Evolutionary conservation across 2,888 invertebrate genomes (phyloP), one percentile per base, ranked within the genome.

Genomic region (Acheta domesticus): DNA sequence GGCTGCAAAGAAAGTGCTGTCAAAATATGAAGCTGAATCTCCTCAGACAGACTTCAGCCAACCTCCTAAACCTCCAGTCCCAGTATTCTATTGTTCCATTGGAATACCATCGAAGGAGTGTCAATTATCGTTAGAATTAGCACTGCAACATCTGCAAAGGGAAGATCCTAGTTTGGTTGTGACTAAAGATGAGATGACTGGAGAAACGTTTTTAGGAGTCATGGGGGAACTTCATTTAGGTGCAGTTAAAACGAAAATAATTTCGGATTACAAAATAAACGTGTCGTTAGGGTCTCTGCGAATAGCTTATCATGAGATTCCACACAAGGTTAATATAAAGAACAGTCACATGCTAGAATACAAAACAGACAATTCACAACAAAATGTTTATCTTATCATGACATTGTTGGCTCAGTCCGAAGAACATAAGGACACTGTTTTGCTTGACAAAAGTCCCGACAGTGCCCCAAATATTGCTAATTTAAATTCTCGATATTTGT

Each of bases 181-280:
- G 12, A 89, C 88, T 75, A 88, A 91, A 19, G 93, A 97, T 85
- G 86, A 89, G 2, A 95, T 96, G 81, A 95, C 95, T 0, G 96
- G 95, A 0, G 97, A 98, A 89, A 94, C 94, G 0, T 92, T 97
- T 78, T 88, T 97, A 3, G 93, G 93, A 79, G 94, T 49, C 19
- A 99, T 99, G 99, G 99, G 99, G 1, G 98, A 99, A 87, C 89
- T 99, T 1, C 99, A 99, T 86, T 89, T 99, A 81, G 98, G 99
- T 83, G 93, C 98, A 81, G 93, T 98, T 74, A 94, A 93, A 85
- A 96, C 98, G 83, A 90, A 99, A 36, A 92, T 99, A 78, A 86
- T 91, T 76, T 91, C 92, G 79, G 97, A 99, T 84, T 98, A 96
- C 86, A 95, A 94, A 85, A 92, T 99, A 79, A 95, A 98, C 19